phyloP scores from a whole-genome alignment of 2,888 invertebrate genomes.

The Folsomia manolachei region DNA sequence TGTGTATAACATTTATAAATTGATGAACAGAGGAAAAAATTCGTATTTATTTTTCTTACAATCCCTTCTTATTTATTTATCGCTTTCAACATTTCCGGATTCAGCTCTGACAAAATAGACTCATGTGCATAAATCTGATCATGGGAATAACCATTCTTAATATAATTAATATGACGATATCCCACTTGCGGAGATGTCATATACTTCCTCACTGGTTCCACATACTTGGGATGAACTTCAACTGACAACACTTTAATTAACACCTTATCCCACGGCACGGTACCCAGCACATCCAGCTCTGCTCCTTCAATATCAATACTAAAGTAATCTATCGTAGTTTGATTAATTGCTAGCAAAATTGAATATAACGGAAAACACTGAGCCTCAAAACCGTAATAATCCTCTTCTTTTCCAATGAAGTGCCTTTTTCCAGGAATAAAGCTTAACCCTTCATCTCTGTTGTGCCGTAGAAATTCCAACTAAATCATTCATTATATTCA shows the following conservation, averaged over 20 bases:
- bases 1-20: too few relatives aligned
- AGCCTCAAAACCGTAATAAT: neutral
- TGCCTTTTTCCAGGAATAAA: neutral
- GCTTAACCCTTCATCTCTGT: neutral
- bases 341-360: too few relatives aligned
- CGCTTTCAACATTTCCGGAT: too few relatives aligned
- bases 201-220: neutral
- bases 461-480: neutral
- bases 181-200: neutral
- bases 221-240: slow-evolving; percentile 5
- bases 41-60: too few relatives aligned
- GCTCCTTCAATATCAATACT: too few relatives aligned
- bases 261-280: too few relatives aligned
- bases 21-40: too few relatives aligned
- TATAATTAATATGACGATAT: neutral
- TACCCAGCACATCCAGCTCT: too few relatives aligned
- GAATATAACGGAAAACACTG: neutral
- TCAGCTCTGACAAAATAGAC: too few relatives aligned
- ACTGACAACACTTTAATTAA: neutral
- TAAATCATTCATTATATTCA: neutral
- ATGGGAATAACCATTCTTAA: slow-evolving; percentile 8
- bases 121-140: slow-evolving; percentile 13
- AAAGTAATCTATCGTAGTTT: too few relatives aligned
- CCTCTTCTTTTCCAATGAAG: neutral
- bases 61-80: too few relatives aligned